These are phyloP conservation scores for Ctenicera cuprea DNA, from an alignment of 2,888 invertebrate species.

Conservation along the genomic window DNA sequence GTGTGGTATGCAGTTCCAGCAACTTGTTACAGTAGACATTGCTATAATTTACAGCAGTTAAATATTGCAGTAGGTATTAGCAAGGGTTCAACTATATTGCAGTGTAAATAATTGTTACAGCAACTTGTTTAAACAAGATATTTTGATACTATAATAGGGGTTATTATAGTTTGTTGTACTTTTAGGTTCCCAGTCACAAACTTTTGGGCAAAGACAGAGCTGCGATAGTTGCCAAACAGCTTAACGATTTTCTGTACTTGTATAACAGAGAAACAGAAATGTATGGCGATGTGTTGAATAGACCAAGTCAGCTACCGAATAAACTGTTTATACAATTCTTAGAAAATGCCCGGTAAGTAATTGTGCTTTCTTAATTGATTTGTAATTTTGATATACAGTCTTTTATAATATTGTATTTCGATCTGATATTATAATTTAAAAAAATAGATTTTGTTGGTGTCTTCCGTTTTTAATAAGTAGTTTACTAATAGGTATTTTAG, in stretches of 20 bases:
- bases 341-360: conserved; percentile 75
- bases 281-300: conserved; percentile 82
- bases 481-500: background rate
- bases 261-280: conserved; percentile 90
- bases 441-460: background rate
- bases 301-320: conserved; percentile 76
- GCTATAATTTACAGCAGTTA: too few species aligned
- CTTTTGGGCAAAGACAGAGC: conserved; percentile 87
- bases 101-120: too few species aligned
- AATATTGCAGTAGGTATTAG: too few species aligned
- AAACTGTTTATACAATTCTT: conserved; percentile 78
- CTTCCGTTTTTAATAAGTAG: background rate
- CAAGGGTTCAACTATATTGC: too few species aligned
- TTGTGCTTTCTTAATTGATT: background rate
- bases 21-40: too few species aligned
- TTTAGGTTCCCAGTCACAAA: conserved; percentile 81
- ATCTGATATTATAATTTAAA: background rate
- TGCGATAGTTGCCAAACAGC: conserved; percentile 88
- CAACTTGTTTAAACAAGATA: too few species aligned
- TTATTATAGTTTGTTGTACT: background rate
- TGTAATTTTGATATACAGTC: background rate
- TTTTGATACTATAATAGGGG: too few species aligned
- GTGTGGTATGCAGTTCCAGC: background rate
- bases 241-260: conserved; percentile 88
- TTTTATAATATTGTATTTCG: conserved; percentile 1